phyloP scores from a whole-genome alignment of 2,797 vertebrate genomes.

The Anisognathus igniventris region DNA sequence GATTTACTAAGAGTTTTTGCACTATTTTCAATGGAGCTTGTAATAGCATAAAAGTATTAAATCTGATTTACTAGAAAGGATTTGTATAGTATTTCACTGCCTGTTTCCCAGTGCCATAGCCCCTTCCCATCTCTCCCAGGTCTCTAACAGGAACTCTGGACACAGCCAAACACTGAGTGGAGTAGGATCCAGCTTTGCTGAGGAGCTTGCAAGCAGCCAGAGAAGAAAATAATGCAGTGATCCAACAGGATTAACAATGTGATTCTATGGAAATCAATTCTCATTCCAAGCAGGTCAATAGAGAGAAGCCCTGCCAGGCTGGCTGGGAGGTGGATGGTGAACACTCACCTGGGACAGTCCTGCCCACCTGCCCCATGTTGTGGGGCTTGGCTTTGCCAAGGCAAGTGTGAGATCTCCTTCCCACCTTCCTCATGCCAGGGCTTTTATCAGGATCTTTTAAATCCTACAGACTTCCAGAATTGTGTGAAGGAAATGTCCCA shows the following conservation, averaged over 20 bases:
- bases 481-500: accelerated
- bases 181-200: neutral
- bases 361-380: accelerated
- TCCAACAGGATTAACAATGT: neutral
- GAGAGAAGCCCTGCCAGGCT: neutral
- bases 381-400: neutral
- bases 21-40: slow-evolving; percentile 60
- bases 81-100: slow-evolving; percentile 36
- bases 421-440: neutral
- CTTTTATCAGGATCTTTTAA: neutral
- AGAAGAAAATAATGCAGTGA: neutral
- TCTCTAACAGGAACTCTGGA: neutral
- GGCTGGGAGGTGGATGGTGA: neutral
- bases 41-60: slow-evolving; percentile 61
- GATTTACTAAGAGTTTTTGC: slow-evolving; percentile 63
- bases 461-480: neutral
- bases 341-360: neutral
- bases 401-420: neutral
- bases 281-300: neutral
- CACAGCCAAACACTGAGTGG: neutral
- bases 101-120: neutral
- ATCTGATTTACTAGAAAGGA: slow-evolving; percentile 63
- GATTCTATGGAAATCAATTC: slow-evolving; percentile 2
- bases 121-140: neutral
- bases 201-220: slow-evolving; percentile 5